A percentile compares a stretch with the other conserved stretches of the same genome.
Evolutionary conservation across 2,113 vertebrate genomes (phyloP).

Genomic region (Syngnathoides biaculeatus): DNA sequence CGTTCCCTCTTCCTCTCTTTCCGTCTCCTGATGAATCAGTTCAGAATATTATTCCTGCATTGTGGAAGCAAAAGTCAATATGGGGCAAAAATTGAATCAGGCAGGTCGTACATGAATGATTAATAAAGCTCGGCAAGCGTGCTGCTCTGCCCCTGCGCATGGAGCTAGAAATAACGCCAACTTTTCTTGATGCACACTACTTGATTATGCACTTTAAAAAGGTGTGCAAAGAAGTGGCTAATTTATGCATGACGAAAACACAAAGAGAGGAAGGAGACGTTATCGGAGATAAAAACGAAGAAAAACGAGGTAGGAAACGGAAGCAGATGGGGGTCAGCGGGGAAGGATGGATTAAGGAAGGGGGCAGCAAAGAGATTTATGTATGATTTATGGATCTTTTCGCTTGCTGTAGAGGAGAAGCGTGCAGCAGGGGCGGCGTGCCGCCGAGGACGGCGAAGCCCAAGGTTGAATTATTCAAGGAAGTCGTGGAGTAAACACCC

Average conservation of each 20-base stretch:
- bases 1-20: neutral
- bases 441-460: conserved; percentile 20
- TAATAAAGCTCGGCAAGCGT: conserved; percentile 6
- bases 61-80: conserved; percentile 12
- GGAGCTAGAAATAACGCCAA: neutral
- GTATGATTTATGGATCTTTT: conserved; percentile 4
- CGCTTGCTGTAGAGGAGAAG: conserved; percentile 35
- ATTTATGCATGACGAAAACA: conserved; percentile 41
- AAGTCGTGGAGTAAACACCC: conserved; percentile 54
- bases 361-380: conserved; percentile 17
- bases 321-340: conserved; percentile 34
- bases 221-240: conserved; percentile 32
- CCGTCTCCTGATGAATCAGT: conserved; percentile 22
- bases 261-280: neutral
- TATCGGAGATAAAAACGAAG: conserved; percentile 16
- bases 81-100: conserved; percentile 17
- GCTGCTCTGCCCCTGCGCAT: neutral
- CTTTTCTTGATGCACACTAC: conserved; percentile 10
- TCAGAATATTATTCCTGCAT: conserved; percentile 19
- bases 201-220: conserved; percentile 38
- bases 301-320: conserved; percentile 14
- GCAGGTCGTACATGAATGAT: conserved; percentile 20
- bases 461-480: conserved; percentile 56
- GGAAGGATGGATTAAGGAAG: conserved; percentile 24
- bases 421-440: conserved; percentile 45